A percentile compares a stretch with the other conserved stretches of the same genome.
Evolutionary conservation across 2,888 invertebrate genomes (phyloP).

Genomic region (Agapetus fuscipes): DNA sequence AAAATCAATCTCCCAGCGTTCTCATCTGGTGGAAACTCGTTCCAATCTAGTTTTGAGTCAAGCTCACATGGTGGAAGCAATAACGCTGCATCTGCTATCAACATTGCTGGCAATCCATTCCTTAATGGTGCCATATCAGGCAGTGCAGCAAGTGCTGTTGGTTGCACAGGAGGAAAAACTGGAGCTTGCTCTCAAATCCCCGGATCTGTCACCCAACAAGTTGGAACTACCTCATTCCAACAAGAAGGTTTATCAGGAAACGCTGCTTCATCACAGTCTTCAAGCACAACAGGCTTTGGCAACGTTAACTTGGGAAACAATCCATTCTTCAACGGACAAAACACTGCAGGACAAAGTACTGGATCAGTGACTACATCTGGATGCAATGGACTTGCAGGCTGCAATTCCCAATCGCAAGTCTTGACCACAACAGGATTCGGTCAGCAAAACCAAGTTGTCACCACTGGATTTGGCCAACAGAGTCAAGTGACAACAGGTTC

Average conservation of each 20-base stretch:
- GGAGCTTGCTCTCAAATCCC: conserved; percentile 9
- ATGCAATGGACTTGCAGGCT: conserved; percentile 3
- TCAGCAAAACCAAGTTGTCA: conserved; percentile 2
- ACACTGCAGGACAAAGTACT: conserved; percentile 1
- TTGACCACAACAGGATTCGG: background rate
- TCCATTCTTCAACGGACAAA: conserved; percentile 30
- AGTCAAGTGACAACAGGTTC: conserved; percentile 1
- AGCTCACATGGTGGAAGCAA: background rate
- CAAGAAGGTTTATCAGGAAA: conserved; percentile 16
- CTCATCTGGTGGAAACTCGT: conserved; percentile 2
- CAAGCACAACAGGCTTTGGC: conserved; percentile 19
- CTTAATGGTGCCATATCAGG: conserved; percentile 24
- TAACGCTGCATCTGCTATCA: conserved; percentile 14
- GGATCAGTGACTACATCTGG: conserved; percentile 5
- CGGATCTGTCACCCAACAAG: conserved; percentile 1
- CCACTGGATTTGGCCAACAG: conserved; percentile 3
- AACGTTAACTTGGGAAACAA: conserved; percentile 32
- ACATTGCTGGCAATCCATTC: conserved; percentile 27
- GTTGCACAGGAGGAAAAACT: conserved; percentile 13
- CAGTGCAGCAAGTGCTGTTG: conserved; percentile 4
- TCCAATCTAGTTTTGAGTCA: conserved; percentile 3
- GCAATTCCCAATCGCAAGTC: background rate
- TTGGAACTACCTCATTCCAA: conserved; percentile 7
- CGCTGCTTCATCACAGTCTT: background rate
- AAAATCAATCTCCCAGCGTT: conserved; percentile 23